Base-by-base conservation (phyloP, 2,888 invertebrate genomes). In the Acanthococcus lagerstroemiae region DNA sequence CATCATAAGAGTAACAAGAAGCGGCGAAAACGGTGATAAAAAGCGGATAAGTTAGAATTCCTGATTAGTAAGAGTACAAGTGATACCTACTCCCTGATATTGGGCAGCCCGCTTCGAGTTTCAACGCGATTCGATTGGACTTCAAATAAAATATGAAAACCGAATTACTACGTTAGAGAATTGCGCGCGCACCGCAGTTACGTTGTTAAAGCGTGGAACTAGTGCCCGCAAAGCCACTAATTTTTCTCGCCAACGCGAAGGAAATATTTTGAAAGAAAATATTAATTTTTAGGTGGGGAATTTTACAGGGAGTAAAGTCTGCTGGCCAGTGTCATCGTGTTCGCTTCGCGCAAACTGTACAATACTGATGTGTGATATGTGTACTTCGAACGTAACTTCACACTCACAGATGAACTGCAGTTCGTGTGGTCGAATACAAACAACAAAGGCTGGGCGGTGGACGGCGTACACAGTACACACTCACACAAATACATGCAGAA, bases 11-110 rank as follows among this genome's bases (percentile, higher is more conserved):
- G 37, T 37, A 57, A 44, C 58, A 22, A 58, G 45, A 44, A 25
- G 58, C 58, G 58, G 45, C 45, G 45, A 58, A 58, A 57, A 27
- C 30, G 27, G 55, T n/a, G 55, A 55, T 55, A 37, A 37, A 15
- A 37, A 37, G 12, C 37, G 37, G 12, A n/a, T 3, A 9, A 9
- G 37, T 15, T 37, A 37, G n/a, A 37, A n/a, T 15, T 15, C 12
- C 37, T 37, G 45, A 58, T 58, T 45, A 25, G 19, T 25, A 50
- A 12, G 50, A 45, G 45, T 44, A 21, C 58, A 25, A 21, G 22
- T n/a, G 45, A 58, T 45, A 45, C 45, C 45, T 19, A 58, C 24
- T 58, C 45, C 4, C 24, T 44, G 58, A 37, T 58, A 45, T 37
- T 45, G 58, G 45, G 19, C 25, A 21, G 45, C 58, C 21, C 44